Conservation (phyloP, 2,113 vertebrate species). For the Lamprotornis superbus region DNA sequence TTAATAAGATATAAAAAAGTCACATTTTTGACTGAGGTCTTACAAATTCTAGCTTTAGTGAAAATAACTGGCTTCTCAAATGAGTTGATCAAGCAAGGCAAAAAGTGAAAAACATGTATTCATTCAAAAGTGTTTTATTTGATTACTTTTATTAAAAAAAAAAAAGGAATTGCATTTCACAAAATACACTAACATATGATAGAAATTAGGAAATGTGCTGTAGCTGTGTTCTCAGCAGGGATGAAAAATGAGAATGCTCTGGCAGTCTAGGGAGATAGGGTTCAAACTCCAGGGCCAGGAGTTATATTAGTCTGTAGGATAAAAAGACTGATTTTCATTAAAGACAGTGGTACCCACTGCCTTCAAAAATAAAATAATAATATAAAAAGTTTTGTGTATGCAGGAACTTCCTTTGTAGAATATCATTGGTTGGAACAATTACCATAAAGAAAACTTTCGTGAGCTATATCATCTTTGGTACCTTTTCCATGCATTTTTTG, state of each 20-base stretch:
- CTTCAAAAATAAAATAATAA: neutral
- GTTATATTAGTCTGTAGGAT: neutral
- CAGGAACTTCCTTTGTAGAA: neutral
- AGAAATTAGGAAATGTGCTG: slow-evolving; percentile 47
- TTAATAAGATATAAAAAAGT: slow-evolving; percentile 66
- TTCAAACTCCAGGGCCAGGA: slow-evolving; percentile 8
- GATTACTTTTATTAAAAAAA: neutral
- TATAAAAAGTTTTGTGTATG: neutral
- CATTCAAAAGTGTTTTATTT: neutral
- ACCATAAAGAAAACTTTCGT: neutral
- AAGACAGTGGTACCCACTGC: neutral
- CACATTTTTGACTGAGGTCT: slow-evolving; percentile 63
- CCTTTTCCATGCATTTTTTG: neutral
- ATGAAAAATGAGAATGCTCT: slow-evolving; percentile 50
- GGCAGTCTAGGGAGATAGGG: neutral
- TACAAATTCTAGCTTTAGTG: slow-evolving; percentile 40
- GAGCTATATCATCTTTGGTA: neutral
- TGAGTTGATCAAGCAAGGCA: slow-evolving; percentile 2
- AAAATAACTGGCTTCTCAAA: slow-evolving; percentile 9
- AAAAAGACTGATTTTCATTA: slow-evolving; percentile 11
- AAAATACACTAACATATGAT: neutral
- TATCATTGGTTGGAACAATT: neutral
- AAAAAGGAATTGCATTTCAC: neutral
- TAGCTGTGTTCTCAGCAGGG: slow-evolving; percentile 18
- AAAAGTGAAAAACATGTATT: neutral